Evolutionary conservation across 2,888 invertebrate genomes (phyloP), one percentile per base, ranked within the genome.

Genomic region (Stenodera caucasica): DNA sequence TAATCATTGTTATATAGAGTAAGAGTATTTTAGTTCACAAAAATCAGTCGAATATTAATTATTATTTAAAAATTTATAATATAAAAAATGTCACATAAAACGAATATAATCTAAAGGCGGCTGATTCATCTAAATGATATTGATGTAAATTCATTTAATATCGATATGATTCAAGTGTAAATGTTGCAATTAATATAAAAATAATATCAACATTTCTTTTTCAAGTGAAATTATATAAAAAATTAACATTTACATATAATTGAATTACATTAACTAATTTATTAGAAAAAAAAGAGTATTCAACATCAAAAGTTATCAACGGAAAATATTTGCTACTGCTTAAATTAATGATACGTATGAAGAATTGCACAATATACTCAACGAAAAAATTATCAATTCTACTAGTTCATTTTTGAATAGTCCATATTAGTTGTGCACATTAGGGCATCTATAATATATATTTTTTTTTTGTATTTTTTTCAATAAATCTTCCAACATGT

Each of bases 341-440:
- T 49, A 60, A 65, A 58, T 18, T 53, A 56, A 64, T 45, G 55
- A 61, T 55, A 61, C 52, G 55, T 63, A 54, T 52, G 18, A 60
- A 67, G 62, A 62, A 65, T 61, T 60, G 62, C 62, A 67, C 60
- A 54, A 56, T 50, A 58, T 57, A 63, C 60, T n/a, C n/a, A n/a
- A n/a, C 40, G 53, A 59, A 65, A 60, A 66, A 59, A 64, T 58
- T 26, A 49, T 53, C 35, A 15, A 54, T 61, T 53, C 63, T 59
- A 54, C 49, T 51, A 55, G 53, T 62, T 45, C 53, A 35, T 53
- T 55, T 49, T 29, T 35, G 21, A 58, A 45, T 40, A 58, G 64
- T 70, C 70, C 71, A 70, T 70, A 67, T 66, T 61, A 65, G 69
- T 72, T 72, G 72, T 74, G 73, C 73, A 72, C 74, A 73, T 68